Base-by-base conservation (phyloP, 1,140 invertebrate genomes). In the Centruroides sculpturatus region DNA sequence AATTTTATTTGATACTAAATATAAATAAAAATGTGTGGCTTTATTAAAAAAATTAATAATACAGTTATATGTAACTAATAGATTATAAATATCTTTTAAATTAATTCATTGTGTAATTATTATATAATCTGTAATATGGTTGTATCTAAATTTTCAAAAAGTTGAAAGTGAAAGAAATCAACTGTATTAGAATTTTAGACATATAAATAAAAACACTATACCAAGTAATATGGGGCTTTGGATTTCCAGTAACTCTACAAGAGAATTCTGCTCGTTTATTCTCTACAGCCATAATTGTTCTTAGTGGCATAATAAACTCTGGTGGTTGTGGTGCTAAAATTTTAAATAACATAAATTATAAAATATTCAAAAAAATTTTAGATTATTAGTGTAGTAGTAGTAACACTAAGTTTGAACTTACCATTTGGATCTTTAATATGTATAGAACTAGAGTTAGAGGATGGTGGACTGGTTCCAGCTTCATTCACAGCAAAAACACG, bases 401-500 rank as follows among this genome's bases (percentile, higher is more conserved):
- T 23, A 23, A 23, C 23, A 23, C 23, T 23, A 41, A 41, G 5
- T 41, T 51, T 51, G 23, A n/a, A 13, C 49, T 59, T 35, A 62
- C 60, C 60, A 36, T 84, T 74, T 41, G 92, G 92, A 81, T 97
- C 94, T 66, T 87, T 85, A 66, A 91, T 90, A 70, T 91, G 91
- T 11, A 93, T 84, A 3, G 85, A 83, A n/a, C 85, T 84, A 2
- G 89, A 64, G 58, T 65, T 73, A 50, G 66, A 57, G 3, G 90
- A 93, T 48, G 92, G 87, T 65, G 84, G 83, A 56, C 91, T 91
- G 35, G 91, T 69, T 1, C 94, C 94, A 48, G 92, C 91, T 64
- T 87, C 86, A 72, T 99, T 99, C 72, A 95, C 89, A 12, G 96
- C 96, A 70, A 91, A 89, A 10, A 99, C 87, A n/a, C 93, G 78